Evolutionary conservation across 2,113 vertebrate genomes (phyloP).

Genomic region (Sapayoa aenigma): DNA sequence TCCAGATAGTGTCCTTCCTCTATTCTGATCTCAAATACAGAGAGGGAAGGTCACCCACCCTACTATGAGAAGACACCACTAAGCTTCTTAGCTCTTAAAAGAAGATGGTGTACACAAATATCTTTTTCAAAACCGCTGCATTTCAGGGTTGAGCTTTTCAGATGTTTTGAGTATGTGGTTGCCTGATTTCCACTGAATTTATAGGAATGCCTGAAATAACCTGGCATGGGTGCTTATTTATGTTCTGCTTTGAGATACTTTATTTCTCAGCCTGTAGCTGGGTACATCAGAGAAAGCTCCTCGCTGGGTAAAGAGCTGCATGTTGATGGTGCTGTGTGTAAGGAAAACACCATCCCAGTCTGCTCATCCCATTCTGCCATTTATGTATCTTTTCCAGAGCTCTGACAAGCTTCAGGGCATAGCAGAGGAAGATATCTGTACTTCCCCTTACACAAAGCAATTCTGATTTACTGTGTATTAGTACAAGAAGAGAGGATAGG

Average conservation of each 20-base stretch:
- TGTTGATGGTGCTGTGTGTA: neutral
- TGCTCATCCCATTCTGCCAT: neutral
- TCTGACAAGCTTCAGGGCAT: neutral
- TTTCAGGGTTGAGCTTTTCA: neutral
- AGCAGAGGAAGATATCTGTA: neutral
- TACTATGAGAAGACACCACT: neutral
- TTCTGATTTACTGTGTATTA: neutral
- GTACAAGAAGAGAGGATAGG: neutral
- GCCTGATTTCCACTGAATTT: neutral
- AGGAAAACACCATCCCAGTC: neutral
- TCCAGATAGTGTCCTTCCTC: neutral
- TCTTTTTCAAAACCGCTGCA: neutral
- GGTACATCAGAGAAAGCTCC: neutral
- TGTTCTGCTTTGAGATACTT: neutral
- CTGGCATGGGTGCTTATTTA: neutral
- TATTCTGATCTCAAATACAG: neutral
- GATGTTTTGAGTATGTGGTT: neutral
- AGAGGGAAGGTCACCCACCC: neutral
- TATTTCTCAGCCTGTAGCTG: neutral
- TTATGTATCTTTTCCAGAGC: neutral
- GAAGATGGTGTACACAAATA: neutral
- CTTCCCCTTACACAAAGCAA: neutral
- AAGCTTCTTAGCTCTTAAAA: neutral
- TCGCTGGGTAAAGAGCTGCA: neutral
- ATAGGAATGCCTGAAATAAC: neutral